Evolutionary conservation across 2,888 invertebrate genomes (phyloP), one percentile per base, ranked within the genome.

Genomic region (Caenorhabditis sulstoni): DNA sequence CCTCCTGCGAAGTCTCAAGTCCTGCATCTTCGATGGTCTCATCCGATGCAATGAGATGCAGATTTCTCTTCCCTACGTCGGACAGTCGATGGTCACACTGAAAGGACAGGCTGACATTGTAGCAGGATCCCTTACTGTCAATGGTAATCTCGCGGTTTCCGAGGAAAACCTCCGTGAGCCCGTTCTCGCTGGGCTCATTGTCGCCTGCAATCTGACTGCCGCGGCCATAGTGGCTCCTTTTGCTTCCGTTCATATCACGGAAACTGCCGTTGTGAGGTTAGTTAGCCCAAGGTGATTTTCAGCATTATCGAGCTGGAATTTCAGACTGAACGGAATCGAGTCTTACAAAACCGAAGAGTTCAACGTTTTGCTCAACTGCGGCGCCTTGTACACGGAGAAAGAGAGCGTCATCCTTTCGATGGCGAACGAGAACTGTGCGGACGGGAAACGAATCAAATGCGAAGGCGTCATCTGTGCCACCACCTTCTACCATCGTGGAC

Each of bases 161-260:
- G 73, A 70, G 9, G 77, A 52, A 16, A 62, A 70, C 47, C n/a
- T 58, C 22, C 22, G 64, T 20, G 70, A 75, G n/a, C 67, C 66
- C n/a, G 74, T 78, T 14, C n/a, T 11, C 1, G 76, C 85, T 0
- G 81, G 67, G 4, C 44, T 85, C 20, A 50, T 81, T 11, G 22
- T 85, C 12, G 76, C 52, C 8, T 82, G 83, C 14, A 71, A 75
- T 12, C 55, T 85, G 23, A 79, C 81, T 0, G 82, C 82, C 0
- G 71, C 81, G 3, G 85, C 85, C 1, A 81, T 85, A 23, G 57
- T 85, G 5, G 79, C 84, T 0, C 84, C 85, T n/a, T 84, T 85
- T 47, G 65, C 76, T 12, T 79, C 81, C 7, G 67, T 84, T 35
- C 83, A 82, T 29, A 12, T 85, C 1, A 16, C 47, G 9, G 74